Percentiles rank a stretch among this genome's conserved stretches.
Evolutionary conservation across 2,888 invertebrate genomes (phyloP).

Genomic region (Panorpa germanica): DNA sequence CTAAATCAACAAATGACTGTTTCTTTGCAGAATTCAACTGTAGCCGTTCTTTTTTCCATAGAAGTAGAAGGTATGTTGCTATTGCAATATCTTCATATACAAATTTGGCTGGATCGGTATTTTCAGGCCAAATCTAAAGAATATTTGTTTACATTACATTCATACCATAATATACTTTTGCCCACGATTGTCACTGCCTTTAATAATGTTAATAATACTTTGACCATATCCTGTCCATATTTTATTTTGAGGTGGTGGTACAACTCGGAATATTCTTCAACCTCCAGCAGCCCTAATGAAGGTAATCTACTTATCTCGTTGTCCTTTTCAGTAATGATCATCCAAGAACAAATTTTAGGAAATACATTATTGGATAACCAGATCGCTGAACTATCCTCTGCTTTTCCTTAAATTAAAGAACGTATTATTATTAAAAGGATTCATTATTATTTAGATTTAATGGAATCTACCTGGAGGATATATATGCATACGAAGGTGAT

Average conservation of each 20-base stretch:
- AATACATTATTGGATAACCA: slow-evolving; percentile 39
- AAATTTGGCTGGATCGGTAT: slow-evolving; percentile 85
- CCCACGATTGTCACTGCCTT: slow-evolving; percentile 1
- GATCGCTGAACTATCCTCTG: slow-evolving; percentile 23
- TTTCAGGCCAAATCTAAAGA: slow-evolving; percentile 68
- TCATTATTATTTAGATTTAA: slow-evolving; percentile 1
- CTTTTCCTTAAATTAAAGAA: slow-evolving; percentile 21
- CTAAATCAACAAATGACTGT: slow-evolving; percentile 76
- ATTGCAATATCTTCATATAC: slow-evolving; percentile 95
- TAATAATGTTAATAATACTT: slow-evolving; percentile 26
- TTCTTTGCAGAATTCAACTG: slow-evolving; percentile 20
- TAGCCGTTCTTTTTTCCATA: slow-evolving; percentile 49
- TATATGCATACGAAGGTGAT: not conserved
- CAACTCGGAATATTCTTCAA: slow-evolving; percentile 46
- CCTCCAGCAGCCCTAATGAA: slow-evolving; percentile 45
- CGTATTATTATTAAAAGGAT: slow-evolving; percentile 18
- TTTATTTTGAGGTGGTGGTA: slow-evolving; percentile 60
- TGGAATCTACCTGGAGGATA: not conserved
- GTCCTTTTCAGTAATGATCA: slow-evolving; percentile 23
- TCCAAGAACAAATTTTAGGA: slow-evolving; percentile 43
- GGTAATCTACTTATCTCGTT: slow-evolving; percentile 14
- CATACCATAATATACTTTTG: slow-evolving; percentile 3
- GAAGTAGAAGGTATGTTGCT: slow-evolving; percentile 61
- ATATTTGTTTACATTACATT: not conserved
- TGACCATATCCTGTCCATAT: slow-evolving; percentile 54